Conservation (phyloP, 2,888 invertebrate species). For the Ephialtes manifestator region DNA sequence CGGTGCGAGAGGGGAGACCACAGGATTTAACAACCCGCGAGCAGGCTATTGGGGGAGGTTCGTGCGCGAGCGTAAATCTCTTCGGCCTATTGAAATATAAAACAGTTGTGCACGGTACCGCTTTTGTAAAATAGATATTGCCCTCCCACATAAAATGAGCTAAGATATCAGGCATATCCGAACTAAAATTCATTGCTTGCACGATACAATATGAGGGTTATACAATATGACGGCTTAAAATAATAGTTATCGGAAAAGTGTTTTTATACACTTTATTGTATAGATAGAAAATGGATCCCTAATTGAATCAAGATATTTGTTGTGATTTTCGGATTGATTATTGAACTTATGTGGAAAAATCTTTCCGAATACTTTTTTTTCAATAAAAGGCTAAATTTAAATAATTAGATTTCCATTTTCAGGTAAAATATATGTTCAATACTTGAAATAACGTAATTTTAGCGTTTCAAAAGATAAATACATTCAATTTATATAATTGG, state of each 20-base stretch:
- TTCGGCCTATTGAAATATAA: conserved; percentile 76
- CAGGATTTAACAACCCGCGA: conserved; percentile 81
- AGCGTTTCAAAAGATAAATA: too few relatives aligned
- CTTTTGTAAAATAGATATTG: conserved; percentile 59
- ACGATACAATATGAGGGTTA: background rate
- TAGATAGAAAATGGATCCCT: background rate
- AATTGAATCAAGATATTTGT: background rate
- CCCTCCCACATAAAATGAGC: background rate
- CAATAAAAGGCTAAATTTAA: too few relatives aligned
- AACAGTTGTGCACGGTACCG: conserved; percentile 62
- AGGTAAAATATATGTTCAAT: too few relatives aligned
- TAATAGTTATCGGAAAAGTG: background rate
- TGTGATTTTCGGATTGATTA: background rate
- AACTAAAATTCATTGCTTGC: conserved; percentile 2
- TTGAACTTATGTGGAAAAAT: background rate
- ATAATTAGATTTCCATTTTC: too few relatives aligned
- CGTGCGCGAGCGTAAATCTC: conserved; percentile 74
- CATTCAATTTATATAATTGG: too few relatives aligned
- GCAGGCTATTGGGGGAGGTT: conserved; percentile 52
- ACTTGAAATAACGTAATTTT: too few relatives aligned
- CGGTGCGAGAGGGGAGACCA: conserved; percentile 53
- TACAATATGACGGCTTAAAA: background rate
- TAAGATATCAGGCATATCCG: conserved; percentile 3
- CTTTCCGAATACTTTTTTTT: too few relatives aligned
- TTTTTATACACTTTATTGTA: background rate